Percentiles rank a stretch among this genome's conserved stretches.
phyloP scores from a whole-genome alignment of 2,888 invertebrate genomes.

The Resseliella maxima region DNA sequence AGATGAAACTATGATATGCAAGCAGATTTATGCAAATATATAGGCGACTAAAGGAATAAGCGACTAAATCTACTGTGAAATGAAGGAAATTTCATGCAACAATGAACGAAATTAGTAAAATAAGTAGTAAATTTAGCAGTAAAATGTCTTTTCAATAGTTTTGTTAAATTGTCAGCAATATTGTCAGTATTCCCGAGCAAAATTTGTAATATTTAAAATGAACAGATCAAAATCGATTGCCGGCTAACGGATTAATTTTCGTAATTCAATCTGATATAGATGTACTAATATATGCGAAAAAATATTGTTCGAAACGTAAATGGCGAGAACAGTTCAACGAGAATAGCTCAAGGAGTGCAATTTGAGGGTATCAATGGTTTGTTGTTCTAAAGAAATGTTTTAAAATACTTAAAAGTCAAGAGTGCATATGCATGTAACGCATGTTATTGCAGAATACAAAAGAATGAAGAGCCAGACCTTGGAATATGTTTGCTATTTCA shows the following conservation, averaged over 20 bases:
- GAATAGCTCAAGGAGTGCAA: not conserved
- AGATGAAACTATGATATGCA: no score
- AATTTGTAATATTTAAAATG: constrained; percentile 40
- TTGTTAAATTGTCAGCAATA: not conserved
- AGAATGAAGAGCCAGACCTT: constrained; percentile 17
- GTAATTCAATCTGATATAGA: constrained; percentile 48
- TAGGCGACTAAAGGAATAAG: no score
- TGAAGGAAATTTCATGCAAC: no score
- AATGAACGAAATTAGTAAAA: no score
- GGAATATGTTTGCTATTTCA: not conserved
- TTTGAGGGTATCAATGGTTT: not conserved
- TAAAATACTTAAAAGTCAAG: not conserved
- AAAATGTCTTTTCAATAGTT: not conserved
- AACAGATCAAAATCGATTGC: constrained; percentile 27
- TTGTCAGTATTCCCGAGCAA: not conserved
- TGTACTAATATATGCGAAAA: not conserved
- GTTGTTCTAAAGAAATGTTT: not conserved
- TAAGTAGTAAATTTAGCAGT: constrained; percentile 31
- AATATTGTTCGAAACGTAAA: not conserved
- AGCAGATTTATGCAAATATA: no score
- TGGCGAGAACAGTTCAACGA: not conserved
- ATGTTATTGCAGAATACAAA: not conserved
- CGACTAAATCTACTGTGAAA: no score
- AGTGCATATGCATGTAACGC: constrained; percentile 51
- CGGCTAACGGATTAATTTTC: not conserved